Percentiles rank a stretch among this genome's conserved stretches.
These are phyloP conservation scores for Gryllus longicercus DNA, from an alignment of 2,888 invertebrate genomes.

Conservation along the genomic window DNA sequence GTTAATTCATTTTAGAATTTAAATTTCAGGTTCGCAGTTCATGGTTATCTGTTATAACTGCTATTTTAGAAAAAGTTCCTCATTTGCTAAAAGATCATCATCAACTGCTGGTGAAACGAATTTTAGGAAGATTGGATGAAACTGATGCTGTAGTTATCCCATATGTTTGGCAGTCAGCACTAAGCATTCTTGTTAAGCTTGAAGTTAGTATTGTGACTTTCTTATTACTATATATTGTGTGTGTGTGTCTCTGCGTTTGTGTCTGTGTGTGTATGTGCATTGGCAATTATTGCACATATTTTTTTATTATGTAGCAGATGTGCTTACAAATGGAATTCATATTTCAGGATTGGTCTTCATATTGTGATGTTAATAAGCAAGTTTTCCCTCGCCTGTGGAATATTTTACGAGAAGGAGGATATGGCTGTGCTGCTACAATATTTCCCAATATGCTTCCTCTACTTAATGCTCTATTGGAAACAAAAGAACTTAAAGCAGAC, in stretches of 20 bases:
- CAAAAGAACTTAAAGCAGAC: background rate
- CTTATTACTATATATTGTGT: background rate
- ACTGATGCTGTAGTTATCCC: slow-evolving; percentile 63
- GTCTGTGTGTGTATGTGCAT: background rate
- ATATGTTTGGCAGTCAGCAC: slow-evolving; percentile 70
- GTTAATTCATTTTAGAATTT: background rate
- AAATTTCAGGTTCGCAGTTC: slow-evolving; percentile 39
- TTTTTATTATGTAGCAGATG: background rate
- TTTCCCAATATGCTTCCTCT: slow-evolving; percentile 74
- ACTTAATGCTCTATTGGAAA: slow-evolving; percentile 54
- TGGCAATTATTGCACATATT: background rate
- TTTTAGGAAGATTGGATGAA: slow-evolving; percentile 66
- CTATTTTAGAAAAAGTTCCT: slow-evolving; percentile 58
- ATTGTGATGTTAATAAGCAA: slow-evolving; percentile 69
- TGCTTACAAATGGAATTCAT: background rate
- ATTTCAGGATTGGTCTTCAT: slow-evolving; percentile 65
- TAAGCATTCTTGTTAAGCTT: slow-evolving; percentile 58
- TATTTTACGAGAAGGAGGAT: slow-evolving; percentile 66
- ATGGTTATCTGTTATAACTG: slow-evolving; percentile 65
- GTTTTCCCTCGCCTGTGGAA: slow-evolving; percentile 68
- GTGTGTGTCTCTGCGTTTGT: background rate
- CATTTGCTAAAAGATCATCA: slow-evolving; percentile 55
- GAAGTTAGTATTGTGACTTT: slow-evolving; percentile 46
- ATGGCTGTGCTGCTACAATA: slow-evolving; percentile 70
- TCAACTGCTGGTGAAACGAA: slow-evolving; percentile 52